phyloP scores from a whole-genome alignment of 2,797 vertebrate genomes.

The Margarornis squamiger region DNA sequence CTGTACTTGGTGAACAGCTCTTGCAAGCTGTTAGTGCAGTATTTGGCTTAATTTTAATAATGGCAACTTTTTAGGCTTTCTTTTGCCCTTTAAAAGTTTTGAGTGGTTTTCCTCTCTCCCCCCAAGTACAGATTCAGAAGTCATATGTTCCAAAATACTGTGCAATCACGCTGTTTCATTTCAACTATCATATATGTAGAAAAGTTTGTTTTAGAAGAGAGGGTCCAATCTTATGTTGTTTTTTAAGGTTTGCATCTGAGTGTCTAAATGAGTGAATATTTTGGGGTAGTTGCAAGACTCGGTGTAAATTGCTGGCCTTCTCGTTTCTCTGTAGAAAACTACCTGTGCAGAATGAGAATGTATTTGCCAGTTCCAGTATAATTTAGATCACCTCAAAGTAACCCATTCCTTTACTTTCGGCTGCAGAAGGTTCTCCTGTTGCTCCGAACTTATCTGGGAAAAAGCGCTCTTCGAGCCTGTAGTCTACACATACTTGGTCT shows the following conservation, averaged over 20 bases:
- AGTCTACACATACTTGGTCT: background rate
- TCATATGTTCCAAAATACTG: background rate
- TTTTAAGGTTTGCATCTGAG: background rate
- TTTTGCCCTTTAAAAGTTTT: background rate
- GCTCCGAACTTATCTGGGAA: background rate
- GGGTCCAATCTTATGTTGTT: background rate
- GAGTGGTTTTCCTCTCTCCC: rapidly evolving
- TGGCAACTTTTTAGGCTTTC: background rate
- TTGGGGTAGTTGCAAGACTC: background rate
- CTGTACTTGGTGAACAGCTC: background rate
- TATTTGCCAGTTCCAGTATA: background rate
- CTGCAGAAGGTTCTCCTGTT: background rate
- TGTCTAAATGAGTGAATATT: background rate
- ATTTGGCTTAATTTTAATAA: background rate
- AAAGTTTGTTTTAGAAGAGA: background rate
- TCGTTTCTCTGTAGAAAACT: background rate
- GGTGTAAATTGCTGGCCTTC: background rate
- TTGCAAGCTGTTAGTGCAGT: background rate
- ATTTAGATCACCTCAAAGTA: background rate
- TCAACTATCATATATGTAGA: background rate
- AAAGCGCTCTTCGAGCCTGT: background rate
- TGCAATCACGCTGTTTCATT: background rate
- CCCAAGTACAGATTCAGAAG: background rate
- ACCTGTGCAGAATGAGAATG: background rate
- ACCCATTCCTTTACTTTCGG: background rate